phyloP scores from a whole-genome alignment of 2,797 vertebrate species.

The Echeneis naucrates region DNA sequence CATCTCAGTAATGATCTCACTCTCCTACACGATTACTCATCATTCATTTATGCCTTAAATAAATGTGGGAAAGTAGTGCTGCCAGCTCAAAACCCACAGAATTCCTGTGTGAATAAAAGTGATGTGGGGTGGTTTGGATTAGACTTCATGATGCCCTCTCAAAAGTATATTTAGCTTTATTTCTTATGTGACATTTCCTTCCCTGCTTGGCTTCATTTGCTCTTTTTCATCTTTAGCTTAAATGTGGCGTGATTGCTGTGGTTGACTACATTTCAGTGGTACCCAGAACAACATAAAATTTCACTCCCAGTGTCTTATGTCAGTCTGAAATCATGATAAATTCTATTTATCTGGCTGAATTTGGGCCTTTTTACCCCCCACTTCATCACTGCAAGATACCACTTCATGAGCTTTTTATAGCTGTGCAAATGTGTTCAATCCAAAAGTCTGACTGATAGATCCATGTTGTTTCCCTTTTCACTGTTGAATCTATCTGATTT shows the following conservation, averaged over 20 bases:
- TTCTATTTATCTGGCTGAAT: slow-evolving; percentile 37
- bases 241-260: slow-evolving; percentile 59
- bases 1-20: slow-evolving; percentile 73
- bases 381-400: slow-evolving; percentile 13
- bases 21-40: slow-evolving; percentile 64
- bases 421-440: too few relatives aligned
- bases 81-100: slow-evolving; percentile 24
- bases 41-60: slow-evolving; percentile 61
- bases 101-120: slow-evolving; percentile 49
- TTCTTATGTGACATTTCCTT: slow-evolving; percentile 31
- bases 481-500: too few relatives aligned
- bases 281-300: slow-evolving; percentile 10
- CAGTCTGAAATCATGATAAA: slow-evolving; percentile 37
- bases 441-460: too few relatives aligned
- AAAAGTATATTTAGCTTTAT: slow-evolving; percentile 40
- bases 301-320: slow-evolving; percentile 23
- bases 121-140: slow-evolving; percentile 47
- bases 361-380: slow-evolving; percentile 23
- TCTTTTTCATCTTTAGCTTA: slow-evolving; percentile 36
- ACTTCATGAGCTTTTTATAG: not conserved
- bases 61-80: slow-evolving; percentile 47
- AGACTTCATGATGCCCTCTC: slow-evolving; percentile 37
- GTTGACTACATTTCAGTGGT: slow-evolving; percentile 17
- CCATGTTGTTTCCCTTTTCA: too few relatives aligned
- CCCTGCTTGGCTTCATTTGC: slow-evolving; percentile 42